Evolutionary conservation across 2,113 vertebrate genomes (phyloP).

Genomic region (Ceyx cyanopectus): DNA sequence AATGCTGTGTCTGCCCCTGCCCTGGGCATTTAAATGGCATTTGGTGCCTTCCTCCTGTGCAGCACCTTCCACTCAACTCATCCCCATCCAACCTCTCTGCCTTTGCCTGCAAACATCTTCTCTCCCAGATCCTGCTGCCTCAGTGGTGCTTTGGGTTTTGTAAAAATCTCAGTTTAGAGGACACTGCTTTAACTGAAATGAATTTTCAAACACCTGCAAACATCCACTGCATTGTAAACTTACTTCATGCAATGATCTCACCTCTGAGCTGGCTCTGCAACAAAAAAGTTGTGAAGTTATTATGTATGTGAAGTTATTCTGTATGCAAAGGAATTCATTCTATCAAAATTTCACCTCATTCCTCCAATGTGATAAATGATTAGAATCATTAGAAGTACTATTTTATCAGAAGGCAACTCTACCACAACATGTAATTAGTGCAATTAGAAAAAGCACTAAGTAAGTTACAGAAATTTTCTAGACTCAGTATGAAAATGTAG

Average conservation of each 20-base stretch:
- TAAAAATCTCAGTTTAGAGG: neutral
- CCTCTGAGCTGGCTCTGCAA: neutral
- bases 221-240: neutral
- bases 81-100: neutral
- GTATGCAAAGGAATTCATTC: neutral
- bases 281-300: neutral
- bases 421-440: neutral
- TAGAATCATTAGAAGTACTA: neutral
- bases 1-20: neutral
- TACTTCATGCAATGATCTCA: neutral
- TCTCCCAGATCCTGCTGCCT: neutral
- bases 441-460: neutral
- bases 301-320: neutral
- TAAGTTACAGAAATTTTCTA: neutral
- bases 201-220: neutral
- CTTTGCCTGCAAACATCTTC: neutral
- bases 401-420: conserved; percentile 43
- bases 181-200: neutral
- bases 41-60: neutral
- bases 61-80: neutral
- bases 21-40: neutral
- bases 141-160: neutral
- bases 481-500: neutral
- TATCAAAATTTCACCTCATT: neutral
- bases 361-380: neutral